These are phyloP conservation scores for Agriopis aurantiaria DNA, from an alignment of 2,888 invertebrate genomes.

Conservation along the genomic window DNA sequence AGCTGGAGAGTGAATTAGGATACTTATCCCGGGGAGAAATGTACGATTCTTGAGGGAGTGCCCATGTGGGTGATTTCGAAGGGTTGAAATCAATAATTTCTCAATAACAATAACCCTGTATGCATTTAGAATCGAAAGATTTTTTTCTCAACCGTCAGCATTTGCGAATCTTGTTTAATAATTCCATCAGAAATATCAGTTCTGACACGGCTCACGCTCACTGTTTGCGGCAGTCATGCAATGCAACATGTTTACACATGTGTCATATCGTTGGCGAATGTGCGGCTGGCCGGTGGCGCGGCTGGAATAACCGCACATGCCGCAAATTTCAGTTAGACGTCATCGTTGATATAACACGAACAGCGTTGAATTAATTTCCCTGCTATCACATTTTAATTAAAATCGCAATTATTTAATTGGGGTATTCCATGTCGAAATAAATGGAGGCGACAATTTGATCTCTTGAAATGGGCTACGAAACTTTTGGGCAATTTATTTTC, in stretches of 20 bases:
- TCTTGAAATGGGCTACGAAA: conserved; percentile 27
- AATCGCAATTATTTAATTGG: conserved; percentile 44
- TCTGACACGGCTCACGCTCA: conserved; percentile 17
- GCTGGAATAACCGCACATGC: conserved; percentile 43
- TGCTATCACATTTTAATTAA: conserved; percentile 40
- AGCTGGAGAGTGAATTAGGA: too few species aligned
- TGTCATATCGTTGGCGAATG: conserved; percentile 51
- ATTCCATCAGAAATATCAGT: conserved; percentile 17
- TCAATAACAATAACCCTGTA: too few species aligned
- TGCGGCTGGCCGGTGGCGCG: conserved; percentile 38
- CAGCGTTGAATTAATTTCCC: conserved; percentile 42
- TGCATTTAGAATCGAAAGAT: too few species aligned
- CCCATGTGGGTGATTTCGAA: too few species aligned
- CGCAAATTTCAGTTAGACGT: conserved; percentile 59
- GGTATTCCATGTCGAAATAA: conserved; percentile 28
- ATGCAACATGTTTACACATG: conserved; percentile 54
- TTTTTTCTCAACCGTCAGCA: neutral
- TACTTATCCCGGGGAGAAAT: too few species aligned
- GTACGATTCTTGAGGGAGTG: too few species aligned
- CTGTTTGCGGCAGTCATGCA: conserved; percentile 27
- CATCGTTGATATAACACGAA: conserved; percentile 50
- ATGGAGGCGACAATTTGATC: conserved; percentile 35
- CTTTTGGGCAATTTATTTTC: conserved; percentile 33
- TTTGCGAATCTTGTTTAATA: conserved; percentile 3
- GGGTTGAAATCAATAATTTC: too few species aligned